Percentiles rank a stretch among this genome's conserved stretches.
phyloP scores from a whole-genome alignment of 2,113 vertebrate species.

The Peucedramus taeniatus region DNA sequence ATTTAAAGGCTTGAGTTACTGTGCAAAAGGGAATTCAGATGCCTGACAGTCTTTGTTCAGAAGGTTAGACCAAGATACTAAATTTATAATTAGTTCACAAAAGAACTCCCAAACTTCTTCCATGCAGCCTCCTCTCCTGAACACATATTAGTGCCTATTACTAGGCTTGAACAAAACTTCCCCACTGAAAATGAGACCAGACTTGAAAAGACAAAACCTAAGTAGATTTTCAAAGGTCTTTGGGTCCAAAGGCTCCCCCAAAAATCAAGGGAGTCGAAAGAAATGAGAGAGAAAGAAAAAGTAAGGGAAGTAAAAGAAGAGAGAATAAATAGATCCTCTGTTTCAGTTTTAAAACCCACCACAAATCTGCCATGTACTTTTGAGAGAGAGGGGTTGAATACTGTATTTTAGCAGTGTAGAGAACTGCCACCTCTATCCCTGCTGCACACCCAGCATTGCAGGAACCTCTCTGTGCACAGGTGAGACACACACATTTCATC shows the following conservation, averaged over 20 bases:
- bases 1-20: not conserved
- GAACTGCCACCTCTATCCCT: not conserved
- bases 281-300: not conserved
- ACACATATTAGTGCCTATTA: not conserved
- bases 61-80: not conserved
- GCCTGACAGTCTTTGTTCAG: not conserved
- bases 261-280: not conserved
- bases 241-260: not conserved
- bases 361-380: not conserved
- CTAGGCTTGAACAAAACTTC: not conserved
- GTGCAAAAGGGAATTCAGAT: not conserved
- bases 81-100: not conserved
- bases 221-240: not conserved
- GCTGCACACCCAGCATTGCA: not conserved
- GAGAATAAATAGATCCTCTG: not conserved
- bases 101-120: not conserved
- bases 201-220: not conserved
- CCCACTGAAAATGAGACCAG: not conserved
- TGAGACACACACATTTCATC: rapidly evolving
- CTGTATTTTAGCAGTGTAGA: not conserved
- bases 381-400: not conserved
- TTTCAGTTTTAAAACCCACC: not conserved
- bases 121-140: not conserved
- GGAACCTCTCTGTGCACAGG: not conserved
- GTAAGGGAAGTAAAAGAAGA: not conserved